Evolutionary conservation across 2,888 invertebrate genomes (phyloP).

Genomic region (Agonum fuliginosum): DNA sequence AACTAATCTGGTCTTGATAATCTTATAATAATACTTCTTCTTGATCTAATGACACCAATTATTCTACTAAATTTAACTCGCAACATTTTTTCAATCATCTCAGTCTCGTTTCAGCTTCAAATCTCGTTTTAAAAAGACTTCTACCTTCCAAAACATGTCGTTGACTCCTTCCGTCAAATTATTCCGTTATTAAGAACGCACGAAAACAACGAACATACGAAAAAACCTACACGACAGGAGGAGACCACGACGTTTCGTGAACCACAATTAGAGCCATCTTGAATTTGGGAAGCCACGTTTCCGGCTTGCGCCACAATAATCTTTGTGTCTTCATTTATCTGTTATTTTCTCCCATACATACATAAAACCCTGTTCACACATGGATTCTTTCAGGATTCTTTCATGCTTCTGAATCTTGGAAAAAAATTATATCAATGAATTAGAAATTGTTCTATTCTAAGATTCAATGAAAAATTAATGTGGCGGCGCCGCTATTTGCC

Average conservation of each 20-base stretch:
- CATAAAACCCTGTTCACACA: too few species aligned
- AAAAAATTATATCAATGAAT: too few species aligned
- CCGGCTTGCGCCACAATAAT: too few species aligned
- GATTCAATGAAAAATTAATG: too few species aligned
- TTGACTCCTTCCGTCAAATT: slow-evolving; percentile 39
- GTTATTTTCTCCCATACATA: too few species aligned
- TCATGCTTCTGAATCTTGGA: too few species aligned
- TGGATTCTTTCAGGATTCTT: too few species aligned
- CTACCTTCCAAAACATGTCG: slow-evolving; percentile 21
- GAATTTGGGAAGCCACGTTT: background rate
- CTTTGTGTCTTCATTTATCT: too few species aligned
- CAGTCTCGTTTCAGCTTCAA: slow-evolving; percentile 18
- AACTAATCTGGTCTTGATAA: background rate
- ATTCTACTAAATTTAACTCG: slow-evolving; percentile 39
- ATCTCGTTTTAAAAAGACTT: slow-evolving; percentile 44
- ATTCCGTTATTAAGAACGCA: slow-evolving; percentile 36
- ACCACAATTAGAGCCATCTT: slow-evolving; percentile 11
- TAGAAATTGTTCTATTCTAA: too few species aligned
- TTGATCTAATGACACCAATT: slow-evolving; percentile 5
- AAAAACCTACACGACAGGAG: slow-evolving; percentile 32
- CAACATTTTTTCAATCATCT: slow-evolving; percentile 46
- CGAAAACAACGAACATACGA: slow-evolving; percentile 1
- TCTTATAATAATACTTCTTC: background rate
- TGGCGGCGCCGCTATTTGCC: too few species aligned
- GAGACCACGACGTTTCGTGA: slow-evolving; percentile 7